phyloP scores from a whole-genome alignment of 2,888 invertebrate genomes.

The Acrobasis consociella region DNA sequence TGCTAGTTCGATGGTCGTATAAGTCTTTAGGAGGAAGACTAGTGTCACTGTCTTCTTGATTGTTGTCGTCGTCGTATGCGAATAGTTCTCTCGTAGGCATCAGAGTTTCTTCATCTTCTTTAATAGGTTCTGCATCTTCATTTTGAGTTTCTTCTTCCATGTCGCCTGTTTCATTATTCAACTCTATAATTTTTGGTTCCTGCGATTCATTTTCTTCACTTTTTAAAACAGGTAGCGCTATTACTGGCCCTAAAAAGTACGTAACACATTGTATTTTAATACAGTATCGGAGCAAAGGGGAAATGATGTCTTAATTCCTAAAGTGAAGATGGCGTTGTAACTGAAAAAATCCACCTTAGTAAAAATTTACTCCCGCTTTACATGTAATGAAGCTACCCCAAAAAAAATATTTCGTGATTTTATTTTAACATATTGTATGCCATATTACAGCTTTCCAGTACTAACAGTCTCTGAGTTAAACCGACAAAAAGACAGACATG shows the following conservation, averaged over 20 bases:
- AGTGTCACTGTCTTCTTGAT: slow-evolving; percentile 35
- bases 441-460: no score
- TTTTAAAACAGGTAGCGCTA: slow-evolving; percentile 4
- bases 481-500: no score
- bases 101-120: not conserved
- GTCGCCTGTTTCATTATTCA: slow-evolving; percentile 7
- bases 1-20: slow-evolving; percentile 27
- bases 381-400: no score
- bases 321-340: no score
- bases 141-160: not conserved
- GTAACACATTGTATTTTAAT: not conserved
- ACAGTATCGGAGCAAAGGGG: no score
- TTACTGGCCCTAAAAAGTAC: slow-evolving; percentile 1
- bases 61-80: slow-evolving; percentile 23
- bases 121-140: not conserved
- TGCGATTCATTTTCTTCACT: not conserved
- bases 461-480: no score
- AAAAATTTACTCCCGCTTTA: no score
- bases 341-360: no score
- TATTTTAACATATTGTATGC: no score
- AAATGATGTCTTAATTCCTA: no score
- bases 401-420: no score
- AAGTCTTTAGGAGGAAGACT: slow-evolving; percentile 35
- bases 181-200: slow-evolving; percentile 16
- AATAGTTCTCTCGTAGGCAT: not conserved